Evolutionary conservation across 2,888 invertebrate genomes (phyloP).

Genomic region (Buathra laborator): DNA sequence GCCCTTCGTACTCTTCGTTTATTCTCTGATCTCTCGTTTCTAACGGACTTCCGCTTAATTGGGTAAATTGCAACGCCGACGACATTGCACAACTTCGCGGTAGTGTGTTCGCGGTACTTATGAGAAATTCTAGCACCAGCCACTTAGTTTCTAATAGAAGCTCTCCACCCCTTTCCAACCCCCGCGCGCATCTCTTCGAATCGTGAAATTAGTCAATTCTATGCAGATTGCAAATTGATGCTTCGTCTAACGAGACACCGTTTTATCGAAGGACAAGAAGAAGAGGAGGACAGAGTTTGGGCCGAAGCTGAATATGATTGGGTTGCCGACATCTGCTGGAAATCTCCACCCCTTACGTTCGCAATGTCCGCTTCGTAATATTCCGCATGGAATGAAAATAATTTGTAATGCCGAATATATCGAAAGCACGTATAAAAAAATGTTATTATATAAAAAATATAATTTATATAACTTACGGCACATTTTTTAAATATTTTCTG

Average conservation of each 20-base stretch:
- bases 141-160: conserved; percentile 14
- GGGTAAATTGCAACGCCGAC: conserved; percentile 72
- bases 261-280: neutral
- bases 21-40: conserved; percentile 5
- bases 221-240: conserved; percentile 71
- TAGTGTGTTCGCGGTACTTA: conserved; percentile 12
- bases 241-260: conserved; percentile 53
- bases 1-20: conserved; percentile 53
- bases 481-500: too few species aligned
- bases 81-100: conserved; percentile 36
- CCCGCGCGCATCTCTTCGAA: conserved; percentile 19
- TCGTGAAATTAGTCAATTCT: conserved; percentile 70
- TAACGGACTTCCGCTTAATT: conserved; percentile 67
- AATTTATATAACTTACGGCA: too few species aligned
- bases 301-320: conserved; percentile 41
- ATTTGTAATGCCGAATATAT: too few species aligned
- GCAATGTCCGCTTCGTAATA: too few species aligned
- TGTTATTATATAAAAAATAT: too few species aligned
- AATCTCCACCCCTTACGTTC: too few species aligned
- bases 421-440: too few species aligned
- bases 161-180: conserved; percentile 68
- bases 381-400: too few species aligned
- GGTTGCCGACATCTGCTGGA: conserved; percentile 25
- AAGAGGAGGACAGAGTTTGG: neutral
- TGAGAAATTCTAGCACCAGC: conserved; percentile 39